A percentile compares a stretch with the other conserved stretches of the same genome.
Conservation (phyloP, 2,113 vertebrate species). For the Tor tambroides region DNA sequence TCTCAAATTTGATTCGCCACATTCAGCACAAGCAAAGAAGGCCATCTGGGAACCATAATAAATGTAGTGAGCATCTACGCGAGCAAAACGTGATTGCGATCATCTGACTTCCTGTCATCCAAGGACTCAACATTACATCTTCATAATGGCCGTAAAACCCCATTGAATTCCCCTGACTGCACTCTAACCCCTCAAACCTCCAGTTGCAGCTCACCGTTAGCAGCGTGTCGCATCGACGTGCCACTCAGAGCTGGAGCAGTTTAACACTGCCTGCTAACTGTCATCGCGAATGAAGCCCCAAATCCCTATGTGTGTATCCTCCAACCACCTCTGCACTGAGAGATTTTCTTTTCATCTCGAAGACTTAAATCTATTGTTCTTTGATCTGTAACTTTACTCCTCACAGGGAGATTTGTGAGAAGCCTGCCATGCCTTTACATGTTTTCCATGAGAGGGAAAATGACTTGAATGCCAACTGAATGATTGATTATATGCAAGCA, state of each 20-base stretch:
- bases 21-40: not conserved
- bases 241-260: constrained; percentile 46
- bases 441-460: constrained; percentile 12
- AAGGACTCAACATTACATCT: constrained; percentile 44
- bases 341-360: not conserved
- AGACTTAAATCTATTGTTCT: constrained; percentile 17
- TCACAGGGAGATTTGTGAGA: not conserved
- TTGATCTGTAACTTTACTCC: constrained; percentile 32
- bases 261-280: constrained; percentile 47
- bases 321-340: constrained; percentile 10
- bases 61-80: constrained; percentile 25
- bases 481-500: constrained; percentile 3
- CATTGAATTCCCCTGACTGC: constrained; percentile 55
- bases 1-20: not conserved
- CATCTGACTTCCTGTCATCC: constrained; percentile 50
- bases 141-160: constrained; percentile 32
- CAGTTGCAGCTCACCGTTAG: constrained; percentile 20
- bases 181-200: not conserved
- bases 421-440: not conserved
- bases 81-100: constrained; percentile 15
- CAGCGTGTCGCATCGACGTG: not conserved
- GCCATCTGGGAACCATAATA: constrained; percentile 21
- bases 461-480: constrained; percentile 23
- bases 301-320: constrained; percentile 31
- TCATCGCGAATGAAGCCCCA: constrained; percentile 15